Conservation (phyloP, 1,140 invertebrate genomes). For the Aphelenchoides fujianensis region DNA sequence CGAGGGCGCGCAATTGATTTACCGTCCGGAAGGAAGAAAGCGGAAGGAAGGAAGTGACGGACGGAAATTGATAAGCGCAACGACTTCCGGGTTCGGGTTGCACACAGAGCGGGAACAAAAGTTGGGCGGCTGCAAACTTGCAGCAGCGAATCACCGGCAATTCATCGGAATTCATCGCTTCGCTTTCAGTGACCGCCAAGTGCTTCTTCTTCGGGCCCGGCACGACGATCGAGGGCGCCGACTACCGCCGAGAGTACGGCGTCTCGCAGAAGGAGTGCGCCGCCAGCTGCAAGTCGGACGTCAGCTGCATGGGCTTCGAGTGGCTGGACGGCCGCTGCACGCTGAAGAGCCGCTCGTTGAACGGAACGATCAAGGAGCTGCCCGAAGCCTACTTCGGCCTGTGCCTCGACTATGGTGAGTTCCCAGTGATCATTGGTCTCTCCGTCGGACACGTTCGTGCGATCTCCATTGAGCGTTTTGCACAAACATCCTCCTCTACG, state of each 20-base stretch:
- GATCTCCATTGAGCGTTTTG: too few species aligned
- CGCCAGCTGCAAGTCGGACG: conserved; percentile 37
- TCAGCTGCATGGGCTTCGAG: conserved; percentile 47
- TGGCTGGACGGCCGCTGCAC: conserved; percentile 38
- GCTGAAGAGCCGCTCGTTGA: conserved; percentile 44
- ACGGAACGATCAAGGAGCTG: conserved; percentile 37
- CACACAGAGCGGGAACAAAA: background rate
- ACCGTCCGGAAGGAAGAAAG: too few species aligned
- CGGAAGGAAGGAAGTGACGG: background rate
- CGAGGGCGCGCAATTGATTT: background rate
- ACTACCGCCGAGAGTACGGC: conserved; percentile 43
- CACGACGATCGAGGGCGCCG: conserved; percentile 39
- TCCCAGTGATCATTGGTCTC: too few species aligned
- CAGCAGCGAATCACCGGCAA: too few species aligned
- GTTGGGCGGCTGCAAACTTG: background rate
- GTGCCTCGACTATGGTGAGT: conserved; percentile 43
- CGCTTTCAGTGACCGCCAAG: conserved; percentile 16
- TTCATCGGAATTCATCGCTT: background rate
- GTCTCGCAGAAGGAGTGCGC: conserved; percentile 32
- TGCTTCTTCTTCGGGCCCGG: conserved; percentile 44
- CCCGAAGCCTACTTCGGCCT: conserved; percentile 35
- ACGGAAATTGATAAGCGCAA: background rate
- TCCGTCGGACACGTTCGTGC: too few species aligned
- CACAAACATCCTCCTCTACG: too few species aligned
- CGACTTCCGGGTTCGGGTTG: background rate